Base-by-base conservation (phyloP, 2,888 invertebrate species). In the Plagiodera versicolora region DNA sequence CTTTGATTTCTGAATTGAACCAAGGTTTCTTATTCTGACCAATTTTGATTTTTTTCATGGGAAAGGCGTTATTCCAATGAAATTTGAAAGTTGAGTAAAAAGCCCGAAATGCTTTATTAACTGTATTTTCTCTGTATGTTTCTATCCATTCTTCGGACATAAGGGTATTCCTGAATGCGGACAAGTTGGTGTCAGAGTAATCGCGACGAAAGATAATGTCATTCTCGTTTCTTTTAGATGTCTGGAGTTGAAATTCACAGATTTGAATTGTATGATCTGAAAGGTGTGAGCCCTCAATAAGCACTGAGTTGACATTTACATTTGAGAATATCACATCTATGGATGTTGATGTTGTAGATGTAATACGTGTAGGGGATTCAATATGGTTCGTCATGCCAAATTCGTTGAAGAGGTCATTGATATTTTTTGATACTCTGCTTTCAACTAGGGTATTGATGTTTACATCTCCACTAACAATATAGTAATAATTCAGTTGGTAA, bases 401-500 rank as follows among this genome's bases (percentile, higher is more conserved):
- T 20, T 46, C 46, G 9, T 46, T 46, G 46, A 46, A 39, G 2
- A 39, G 14, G 2, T 39, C 39, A 39, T 5, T 24, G 6, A 24
- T 39, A 39, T 39, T 39, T 39, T 39, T 39, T 10, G 10, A 14
- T 39, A 6, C 39, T 39, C 24, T 24, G 24, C 24, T 24, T 6
- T 24, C 24, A 24, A 24, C 24, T 24, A 24, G 6, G 24, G 24
- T 24, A 6, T 24, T 24, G 6, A 24, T 6, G 6, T 24, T 24
- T 24, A 24, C 6, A 24, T 24, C 24, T 24, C 24, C 24, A 54
- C 54, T 28, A 16, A 46, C 54, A 24, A 46, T 54, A n/a, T 54
- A 54, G 19, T 53, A 39, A 30, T 44, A 39, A 17, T 39, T 19
- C n/a, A 9, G 3, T 54, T 44, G 39, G 46, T 54, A 54, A 44